Evolutionary conservation across 1,140 invertebrate genomes (phyloP).

Genomic region (Drosophila teissieri): DNA sequence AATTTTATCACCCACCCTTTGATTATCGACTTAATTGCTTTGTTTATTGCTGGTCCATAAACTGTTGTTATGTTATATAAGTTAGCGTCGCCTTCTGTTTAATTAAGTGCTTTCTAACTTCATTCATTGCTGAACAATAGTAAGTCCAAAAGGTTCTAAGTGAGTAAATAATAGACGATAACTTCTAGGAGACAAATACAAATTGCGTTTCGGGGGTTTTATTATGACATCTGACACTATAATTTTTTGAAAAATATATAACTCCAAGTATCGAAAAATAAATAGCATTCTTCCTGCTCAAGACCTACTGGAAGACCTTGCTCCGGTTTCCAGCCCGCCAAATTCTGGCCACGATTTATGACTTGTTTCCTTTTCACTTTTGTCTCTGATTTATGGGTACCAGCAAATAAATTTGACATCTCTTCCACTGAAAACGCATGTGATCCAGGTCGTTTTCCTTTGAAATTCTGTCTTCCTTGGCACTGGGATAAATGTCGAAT

Average conservation of each 20-base stretch:
- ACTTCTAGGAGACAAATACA: conserved; percentile 29
- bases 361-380: conserved; percentile 12
- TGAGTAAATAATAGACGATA: conserved; percentile 18
- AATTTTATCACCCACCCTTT: conserved; percentile 33
- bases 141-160: conserved; percentile 3
- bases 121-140: conserved; percentile 23
- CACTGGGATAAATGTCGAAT: conserved; percentile 5
- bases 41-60: conserved; percentile 23
- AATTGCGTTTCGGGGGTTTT: no score
- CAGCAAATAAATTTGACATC: conserved; percentile 39
- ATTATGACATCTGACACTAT: no score
- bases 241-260: neutral
- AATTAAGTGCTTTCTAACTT: conserved; percentile 34
- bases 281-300: neutral
- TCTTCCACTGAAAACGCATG: conserved; percentile 24
- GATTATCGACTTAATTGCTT: conserved; percentile 32
- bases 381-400: conserved; percentile 22
- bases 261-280: conserved; percentile 1
- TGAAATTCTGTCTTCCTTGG: neutral
- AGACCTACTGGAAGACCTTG: no score
- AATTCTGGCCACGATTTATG: conserved; percentile 38
- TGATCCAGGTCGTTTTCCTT: conserved; percentile 25
- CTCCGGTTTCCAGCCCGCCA: neutral
- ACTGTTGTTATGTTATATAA: conserved; percentile 27
- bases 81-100: conserved; percentile 25